phyloP scores from a whole-genome alignment of 2,797 vertebrate species.

The Cichlasoma orientale region DNA sequence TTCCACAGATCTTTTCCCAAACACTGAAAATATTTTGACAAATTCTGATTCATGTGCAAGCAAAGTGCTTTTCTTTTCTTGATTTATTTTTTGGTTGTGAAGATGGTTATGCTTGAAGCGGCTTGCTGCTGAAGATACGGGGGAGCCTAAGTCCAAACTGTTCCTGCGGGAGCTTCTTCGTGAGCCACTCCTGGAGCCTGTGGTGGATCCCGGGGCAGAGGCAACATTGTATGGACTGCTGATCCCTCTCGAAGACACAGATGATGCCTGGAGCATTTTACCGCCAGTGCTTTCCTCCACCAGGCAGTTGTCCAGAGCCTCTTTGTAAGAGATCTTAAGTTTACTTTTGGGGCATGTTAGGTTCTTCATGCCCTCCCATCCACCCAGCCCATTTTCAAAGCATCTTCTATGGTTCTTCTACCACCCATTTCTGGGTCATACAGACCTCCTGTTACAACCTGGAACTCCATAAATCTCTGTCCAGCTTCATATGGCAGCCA shows the following conservation, averaged over 20 bases:
- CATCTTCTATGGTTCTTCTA: conserved; percentile 88
- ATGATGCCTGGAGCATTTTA: conserved; percentile 90
- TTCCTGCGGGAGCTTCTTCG: conserved; percentile 81
- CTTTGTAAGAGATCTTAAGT: conserved; percentile 94
- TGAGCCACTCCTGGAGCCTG: conserved; percentile 87
- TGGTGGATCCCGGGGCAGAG: conserved; percentile 86
- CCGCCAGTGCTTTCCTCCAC: conserved; percentile 89
- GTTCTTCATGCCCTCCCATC: conserved; percentile 86
- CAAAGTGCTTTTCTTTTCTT: conserved; percentile 15
- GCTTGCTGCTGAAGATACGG: conserved; percentile 53
- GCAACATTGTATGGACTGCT: conserved; percentile 93
- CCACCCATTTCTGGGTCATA: conserved; percentile 88
- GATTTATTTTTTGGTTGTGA: conserved; percentile 50
- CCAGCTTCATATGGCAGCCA: conserved; percentile 97
- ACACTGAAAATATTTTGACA: conserved; percentile 10
- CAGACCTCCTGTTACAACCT: conserved; percentile 92
- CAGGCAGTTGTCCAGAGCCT: conserved; percentile 91
- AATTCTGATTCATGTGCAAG: not conserved
- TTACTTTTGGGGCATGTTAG: conserved; percentile 97
- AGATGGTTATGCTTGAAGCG: conserved; percentile 43
- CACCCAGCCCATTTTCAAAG: conserved; percentile 88
- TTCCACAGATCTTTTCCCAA: not conserved
- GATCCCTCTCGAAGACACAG: conserved; percentile 90
- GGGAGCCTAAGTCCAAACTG: conserved; percentile 85
- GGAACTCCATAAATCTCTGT: conserved; percentile 94